These are phyloP conservation scores for Equus przewalskii DNA, from an alignment of 2,113 vertebrate genomes.

Conservation along the genomic window DNA sequence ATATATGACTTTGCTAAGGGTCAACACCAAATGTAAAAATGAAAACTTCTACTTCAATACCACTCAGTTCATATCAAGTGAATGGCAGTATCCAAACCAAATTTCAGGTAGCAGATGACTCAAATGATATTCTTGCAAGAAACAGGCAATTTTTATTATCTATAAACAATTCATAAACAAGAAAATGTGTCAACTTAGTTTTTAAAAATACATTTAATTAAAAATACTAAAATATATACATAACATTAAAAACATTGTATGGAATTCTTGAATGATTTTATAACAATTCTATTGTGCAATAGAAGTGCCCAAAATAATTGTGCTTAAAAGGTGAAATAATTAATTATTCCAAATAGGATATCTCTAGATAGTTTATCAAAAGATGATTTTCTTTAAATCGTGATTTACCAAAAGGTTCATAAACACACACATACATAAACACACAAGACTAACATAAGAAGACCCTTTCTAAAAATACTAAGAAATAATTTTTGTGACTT, in stretches of 20 bases:
- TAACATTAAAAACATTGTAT: slow-evolving; percentile 74
- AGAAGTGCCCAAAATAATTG: slow-evolving; percentile 73
- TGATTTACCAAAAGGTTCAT: slow-evolving; percentile 40
- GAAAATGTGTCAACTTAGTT: slow-evolving; percentile 81
- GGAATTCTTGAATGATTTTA: slow-evolving; percentile 79
- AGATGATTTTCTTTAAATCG: slow-evolving; percentile 49
- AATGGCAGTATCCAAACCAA: slow-evolving; percentile 85
- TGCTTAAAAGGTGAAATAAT: slow-evolving; percentile 71
- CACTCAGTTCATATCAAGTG: slow-evolving; percentile 44
- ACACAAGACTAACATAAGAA: slow-evolving; percentile 27
- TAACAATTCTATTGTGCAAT: slow-evolving; percentile 73
- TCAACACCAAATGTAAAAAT: slow-evolving; percentile 42
- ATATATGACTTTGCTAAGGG: background rate
- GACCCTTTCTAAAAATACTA: slow-evolving; percentile 5
- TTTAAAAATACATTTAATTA: slow-evolving; percentile 76
- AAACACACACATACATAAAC: background rate
- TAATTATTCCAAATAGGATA: slow-evolving; percentile 74
- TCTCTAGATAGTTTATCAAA: slow-evolving; percentile 42
- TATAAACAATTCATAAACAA: slow-evolving; percentile 84
- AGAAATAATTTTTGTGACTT: background rate
- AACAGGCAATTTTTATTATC: slow-evolving; percentile 85
- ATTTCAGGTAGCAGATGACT: slow-evolving; percentile 86
- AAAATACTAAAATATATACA: slow-evolving; percentile 74
- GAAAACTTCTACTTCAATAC: slow-evolving; percentile 65
- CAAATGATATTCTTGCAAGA: slow-evolving; percentile 83